Percentiles rank a stretch among this genome's conserved stretches.
Evolutionary conservation across 2,888 invertebrate species (phyloP).

Genomic region (Choristoneura rosaceana): DNA sequence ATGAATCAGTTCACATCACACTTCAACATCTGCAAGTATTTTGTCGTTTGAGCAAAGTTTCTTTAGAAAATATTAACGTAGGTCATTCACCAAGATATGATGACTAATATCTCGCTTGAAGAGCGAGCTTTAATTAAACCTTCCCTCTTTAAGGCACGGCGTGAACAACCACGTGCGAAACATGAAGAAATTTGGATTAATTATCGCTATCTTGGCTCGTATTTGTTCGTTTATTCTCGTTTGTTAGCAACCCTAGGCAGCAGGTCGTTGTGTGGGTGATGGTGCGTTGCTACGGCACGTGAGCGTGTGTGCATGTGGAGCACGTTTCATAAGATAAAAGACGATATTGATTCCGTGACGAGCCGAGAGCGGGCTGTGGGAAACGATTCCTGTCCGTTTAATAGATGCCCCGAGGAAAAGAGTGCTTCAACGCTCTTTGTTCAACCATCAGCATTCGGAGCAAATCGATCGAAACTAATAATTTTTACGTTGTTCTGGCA

Average conservation of each 20-base stretch:
- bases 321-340: constrained; percentile 84
- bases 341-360: constrained; percentile 85
- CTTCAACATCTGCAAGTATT: constrained; percentile 56
- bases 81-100: constrained; percentile 21
- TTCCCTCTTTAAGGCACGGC: constrained; percentile 64
- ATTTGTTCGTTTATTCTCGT: constrained; percentile 64
- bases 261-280: constrained; percentile 44
- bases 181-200: constrained; percentile 73
- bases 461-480: constrained; percentile 48
- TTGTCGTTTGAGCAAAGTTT: neutral
- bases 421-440: constrained; percentile 65
- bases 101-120: constrained; percentile 62
- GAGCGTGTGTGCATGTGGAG: constrained; percentile 69
- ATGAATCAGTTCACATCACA: constrained; percentile 62
- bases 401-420: constrained; percentile 76
- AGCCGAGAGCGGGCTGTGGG: constrained; percentile 79
- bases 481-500: constrained; percentile 7
- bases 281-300: constrained; percentile 52
- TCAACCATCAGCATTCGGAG: constrained; percentile 59
- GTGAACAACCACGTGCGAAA: constrained; percentile 65
- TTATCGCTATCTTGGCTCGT: constrained; percentile 67
- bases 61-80: constrained; percentile 4
- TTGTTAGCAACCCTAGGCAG: constrained; percentile 47
- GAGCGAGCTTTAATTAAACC: constrained; percentile 70
- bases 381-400: constrained; percentile 80